phyloP scores from a whole-genome alignment of 2,113 vertebrate species.

The Cyprinus carpio region DNA sequence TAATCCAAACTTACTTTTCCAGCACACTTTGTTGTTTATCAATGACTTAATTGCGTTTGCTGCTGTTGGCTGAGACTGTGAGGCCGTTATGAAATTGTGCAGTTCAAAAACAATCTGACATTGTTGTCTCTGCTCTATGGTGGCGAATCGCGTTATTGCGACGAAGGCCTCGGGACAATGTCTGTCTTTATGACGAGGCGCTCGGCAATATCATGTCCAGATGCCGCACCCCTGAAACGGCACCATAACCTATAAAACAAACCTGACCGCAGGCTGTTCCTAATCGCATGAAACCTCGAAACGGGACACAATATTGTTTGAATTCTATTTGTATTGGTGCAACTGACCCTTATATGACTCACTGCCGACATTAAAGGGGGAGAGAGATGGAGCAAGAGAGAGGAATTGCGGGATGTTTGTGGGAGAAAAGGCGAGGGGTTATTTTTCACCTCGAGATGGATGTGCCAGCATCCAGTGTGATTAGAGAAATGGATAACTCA shows the following conservation, averaged over 20 bases:
- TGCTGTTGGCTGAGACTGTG: constrained; percentile 38
- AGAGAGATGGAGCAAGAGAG: constrained; percentile 49
- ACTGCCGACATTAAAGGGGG: constrained; percentile 78
- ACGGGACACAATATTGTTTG: constrained; percentile 89
- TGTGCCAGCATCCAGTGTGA: constrained; percentile 91
- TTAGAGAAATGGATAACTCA: constrained; percentile 97
- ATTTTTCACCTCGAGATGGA: constrained; percentile 90
- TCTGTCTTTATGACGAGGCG: constrained; percentile 59
- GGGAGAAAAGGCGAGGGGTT: constrained; percentile 71
- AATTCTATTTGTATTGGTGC: constrained; percentile 95
- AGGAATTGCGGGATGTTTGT: constrained; percentile 62
- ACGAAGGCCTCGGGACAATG: constrained; percentile 63
- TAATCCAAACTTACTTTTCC: constrained; percentile 61
- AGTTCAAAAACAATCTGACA: constrained; percentile 62
- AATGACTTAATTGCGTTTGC: constrained; percentile 64
- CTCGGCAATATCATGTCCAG: constrained; percentile 63
- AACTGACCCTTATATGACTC: constrained; percentile 86
- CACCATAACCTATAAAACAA: constrained; percentile 77
- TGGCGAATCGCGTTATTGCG: constrained; percentile 63
- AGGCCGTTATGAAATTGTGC: constrained; percentile 57
- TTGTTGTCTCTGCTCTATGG: constrained; percentile 57
- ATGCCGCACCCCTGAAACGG: constrained; percentile 65
- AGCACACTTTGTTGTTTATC: constrained; percentile 55
- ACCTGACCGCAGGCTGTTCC: constrained; percentile 79
- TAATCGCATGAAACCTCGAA: constrained; percentile 83